Evolutionary conservation across 2,888 invertebrate genomes (phyloP), one percentile per base, ranked within the genome.

Genomic region (Spodoptera littoralis): DNA sequence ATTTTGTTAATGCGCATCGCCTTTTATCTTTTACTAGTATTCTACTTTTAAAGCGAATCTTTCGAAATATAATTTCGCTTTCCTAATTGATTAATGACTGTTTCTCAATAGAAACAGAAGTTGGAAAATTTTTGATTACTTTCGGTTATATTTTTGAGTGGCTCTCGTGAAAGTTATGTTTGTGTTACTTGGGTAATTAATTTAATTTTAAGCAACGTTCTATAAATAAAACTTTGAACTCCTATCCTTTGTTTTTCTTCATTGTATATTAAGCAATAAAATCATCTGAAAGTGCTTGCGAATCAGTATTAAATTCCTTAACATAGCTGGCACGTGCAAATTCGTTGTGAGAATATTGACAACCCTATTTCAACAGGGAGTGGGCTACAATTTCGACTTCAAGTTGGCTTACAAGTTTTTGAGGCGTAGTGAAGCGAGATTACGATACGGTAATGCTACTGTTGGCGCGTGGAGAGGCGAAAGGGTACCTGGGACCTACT

Each of bases 401-500:
- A 97, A 97, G 93, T 94, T 98, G 85, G 97, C 97, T 79, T 98
- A 97, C 95, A 97, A 97, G 95, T 97, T 97, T 92, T 95, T 98
- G 87, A 96, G 96, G 82, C 95, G 96, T 81, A 96, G 96, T 86
- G 97, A 97, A 85, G 97, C 97, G 50, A 95, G 96, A 81, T 95
- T 97, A 79, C 96, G 97, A 81, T 97, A 97, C 90, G 97, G 97
- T 52, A 97, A 97, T 90, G 95, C 96, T 70, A 96, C 96, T 13
- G 95, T 96, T 84, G 95, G 93, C 53, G 97, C 97, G 65, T 97
- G 97, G 96, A 94, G 97, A 56, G 98, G 98, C 27, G 97, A 97
- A 80, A 92, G 96, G 64, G 96, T 97, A 54, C 95, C 96, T 18
- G 97, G 96, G 73, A 97, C 97, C 70, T 97, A 97, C 89, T 98